Evolutionary conservation across 2,888 invertebrate genomes (phyloP), one percentile per base, ranked within the genome.

Genomic region (Portevinia maculata): DNA sequence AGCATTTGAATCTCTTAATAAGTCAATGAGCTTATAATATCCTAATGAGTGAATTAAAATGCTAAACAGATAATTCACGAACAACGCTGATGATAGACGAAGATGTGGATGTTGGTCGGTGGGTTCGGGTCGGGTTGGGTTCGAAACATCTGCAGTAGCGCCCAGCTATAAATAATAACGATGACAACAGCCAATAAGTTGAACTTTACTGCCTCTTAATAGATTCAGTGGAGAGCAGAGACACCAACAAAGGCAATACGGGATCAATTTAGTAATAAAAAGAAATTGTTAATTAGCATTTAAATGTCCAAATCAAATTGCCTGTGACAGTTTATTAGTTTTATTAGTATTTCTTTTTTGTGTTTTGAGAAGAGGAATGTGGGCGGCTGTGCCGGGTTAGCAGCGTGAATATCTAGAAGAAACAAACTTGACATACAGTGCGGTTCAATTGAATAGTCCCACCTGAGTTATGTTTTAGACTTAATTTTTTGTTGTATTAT

Each of bases 211-310:
- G 50, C 30, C 30, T 17, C 28, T 8, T 52, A 52, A 65, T 65
- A 39, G 19, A 52, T 52, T 39, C 24, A 24, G 50, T 24, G 7
- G 4, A 67, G 11, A 15, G 7, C 6, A 34, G 34, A 11, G 8
- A 64, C 39, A 59, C 34, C 55, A 57, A 74, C 9, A 41, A 53
- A 8, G n/a, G n/a, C n/a, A n/a, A 75, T 24, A 17, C 30, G 44
- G 50, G 53, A 73, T 53, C 59, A 73, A 60, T 53, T 48, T 48
- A 30, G 15, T n/a, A n/a, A n/a, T n/a, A n/a, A n/a, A n/a, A n/a
- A n/a, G 48, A 30, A 52, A 67, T 70, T 73, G 55, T 74, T 69
- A 79, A 74, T 79, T 79, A 79, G 79, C 67, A 74, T 79, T 50
- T 50, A 79, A 79, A 79, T 48, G 67, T 55, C 59, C 73, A 46